These are phyloP conservation scores for Parauchenoglanis punctatus DNA, from an alignment of 2,797 vertebrate genomes.

Conservation along the genomic window DNA sequence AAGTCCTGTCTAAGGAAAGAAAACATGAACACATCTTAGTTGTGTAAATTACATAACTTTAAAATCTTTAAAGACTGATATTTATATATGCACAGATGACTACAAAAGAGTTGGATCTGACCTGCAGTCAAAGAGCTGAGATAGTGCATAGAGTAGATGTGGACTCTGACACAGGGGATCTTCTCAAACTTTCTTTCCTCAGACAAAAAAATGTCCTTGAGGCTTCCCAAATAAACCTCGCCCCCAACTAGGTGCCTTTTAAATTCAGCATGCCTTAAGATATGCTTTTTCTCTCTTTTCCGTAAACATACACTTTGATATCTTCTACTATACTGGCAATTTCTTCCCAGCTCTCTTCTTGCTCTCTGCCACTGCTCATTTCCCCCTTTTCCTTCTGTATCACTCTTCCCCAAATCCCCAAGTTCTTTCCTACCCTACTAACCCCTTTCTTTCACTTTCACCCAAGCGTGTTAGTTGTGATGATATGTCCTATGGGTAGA, in stretches of 20 bases:
- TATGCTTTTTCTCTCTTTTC: conserved; percentile 5
- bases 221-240: not conserved
- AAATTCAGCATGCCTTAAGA: conserved; percentile 2
- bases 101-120: not conserved
- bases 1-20: not conserved
- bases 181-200: conserved; percentile 1
- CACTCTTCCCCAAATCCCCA: conserved; percentile 24
- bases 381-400: conserved; percentile 14
- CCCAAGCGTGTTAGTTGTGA: conserved; percentile 59
- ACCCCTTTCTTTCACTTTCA: conserved; percentile 34
- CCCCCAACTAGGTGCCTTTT: not conserved
- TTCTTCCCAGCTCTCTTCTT: not conserved
- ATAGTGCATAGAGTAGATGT: not conserved
- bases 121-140: not conserved
- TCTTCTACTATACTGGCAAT: not conserved
- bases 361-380: not conserved
- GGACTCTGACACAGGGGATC: conserved; percentile 6
- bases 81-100: not conserved
- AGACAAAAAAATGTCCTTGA: conserved; percentile 17
- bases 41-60: not conserved
- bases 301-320: conserved; percentile 3
- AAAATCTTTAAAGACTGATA: not conserved
- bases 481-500: conserved; percentile 65
- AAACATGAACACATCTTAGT: not conserved
- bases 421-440: conserved; percentile 9